A percentile compares a stretch with the other conserved stretches of the same genome.
Conservation (phyloP, 2,797 vertebrate species). For the Microctenopoma steveboyesi region DNA sequence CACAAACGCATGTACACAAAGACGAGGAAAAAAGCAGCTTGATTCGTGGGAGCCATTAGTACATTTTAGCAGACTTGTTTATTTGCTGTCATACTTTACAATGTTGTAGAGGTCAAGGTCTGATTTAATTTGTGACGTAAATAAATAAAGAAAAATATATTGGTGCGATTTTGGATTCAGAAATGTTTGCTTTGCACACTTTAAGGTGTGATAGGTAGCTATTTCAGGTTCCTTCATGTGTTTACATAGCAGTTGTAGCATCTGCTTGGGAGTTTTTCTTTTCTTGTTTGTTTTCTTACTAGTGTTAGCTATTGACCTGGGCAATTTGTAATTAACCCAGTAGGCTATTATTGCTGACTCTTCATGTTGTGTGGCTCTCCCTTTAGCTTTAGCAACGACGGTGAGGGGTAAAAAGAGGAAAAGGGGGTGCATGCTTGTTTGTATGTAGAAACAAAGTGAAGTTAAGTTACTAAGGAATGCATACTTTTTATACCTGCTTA, state of each 20-base stretch:
- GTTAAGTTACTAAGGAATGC: neutral
- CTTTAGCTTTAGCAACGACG: slow-evolving; percentile 8
- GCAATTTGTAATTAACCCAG: slow-evolving; percentile 47
- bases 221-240: slow-evolving; percentile 37
- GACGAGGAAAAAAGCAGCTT: slow-evolving; percentile 1
- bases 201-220: slow-evolving; percentile 10
- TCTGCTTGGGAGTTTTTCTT: no score
- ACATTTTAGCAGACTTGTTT: slow-evolving; percentile 13
- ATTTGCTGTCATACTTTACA: neutral
- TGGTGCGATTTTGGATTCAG: slow-evolving; percentile 4
- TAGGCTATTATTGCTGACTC: slow-evolving; percentile 19
- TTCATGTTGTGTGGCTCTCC: slow-evolving; percentile 26
- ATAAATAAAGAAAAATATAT: slow-evolving; percentile 8
- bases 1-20: neutral
- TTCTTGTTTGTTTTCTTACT: slow-evolving; percentile 5
- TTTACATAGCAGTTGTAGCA: slow-evolving; percentile 22
- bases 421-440: no score
- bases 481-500: neutral
- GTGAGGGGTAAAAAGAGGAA: neutral
- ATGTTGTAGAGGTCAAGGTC: slow-evolving; percentile 27
- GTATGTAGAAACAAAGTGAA: neutral
- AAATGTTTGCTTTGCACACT: slow-evolving; percentile 13
- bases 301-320: slow-evolving; percentile 46
- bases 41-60: slow-evolving; percentile 28
- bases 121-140: slow-evolving; percentile 45